These are phyloP conservation scores for Helicorthomorpha holstii DNA, from an alignment of 1,140 invertebrate species.

Conservation along the genomic window DNA sequence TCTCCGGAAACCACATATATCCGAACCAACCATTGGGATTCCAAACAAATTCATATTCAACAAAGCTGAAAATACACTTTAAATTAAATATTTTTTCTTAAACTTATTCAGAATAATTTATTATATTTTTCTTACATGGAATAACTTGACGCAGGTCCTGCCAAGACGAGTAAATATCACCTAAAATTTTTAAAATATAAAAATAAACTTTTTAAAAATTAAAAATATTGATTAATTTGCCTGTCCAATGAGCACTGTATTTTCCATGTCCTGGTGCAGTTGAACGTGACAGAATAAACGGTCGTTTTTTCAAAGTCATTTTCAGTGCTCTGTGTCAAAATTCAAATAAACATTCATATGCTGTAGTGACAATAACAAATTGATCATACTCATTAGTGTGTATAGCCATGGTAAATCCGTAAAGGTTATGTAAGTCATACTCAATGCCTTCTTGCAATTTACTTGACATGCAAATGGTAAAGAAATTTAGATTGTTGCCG, in stretches of 20 bases:
- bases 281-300: constrained; percentile 66
- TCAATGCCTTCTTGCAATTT: constrained; percentile 41
- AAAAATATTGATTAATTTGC: too few relatives aligned
- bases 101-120: neutral
- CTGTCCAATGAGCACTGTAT: constrained; percentile 77
- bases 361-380: neutral
- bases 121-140: neutral
- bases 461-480: constrained; percentile 70
- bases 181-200: too few relatives aligned
- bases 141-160: neutral
- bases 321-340: constrained; percentile 37
- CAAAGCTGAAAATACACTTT: constrained; percentile 32
- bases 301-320: constrained; percentile 46
- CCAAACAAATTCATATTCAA: constrained; percentile 68
- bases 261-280: constrained; percentile 60
- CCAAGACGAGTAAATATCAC: constrained; percentile 46
- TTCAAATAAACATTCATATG: neutral
- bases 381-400: constrained; percentile 43
- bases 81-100: neutral
- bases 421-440: constrained; percentile 67
- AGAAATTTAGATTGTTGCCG: constrained; percentile 36
- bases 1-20: constrained; percentile 74
- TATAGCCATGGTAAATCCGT: constrained; percentile 49
- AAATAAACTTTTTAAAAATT: too few relatives aligned
- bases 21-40: constrained; percentile 66